These are phyloP conservation scores for Stictocephala bisonia DNA, from an alignment of 2,888 invertebrate genomes.

Conservation along the genomic window DNA sequence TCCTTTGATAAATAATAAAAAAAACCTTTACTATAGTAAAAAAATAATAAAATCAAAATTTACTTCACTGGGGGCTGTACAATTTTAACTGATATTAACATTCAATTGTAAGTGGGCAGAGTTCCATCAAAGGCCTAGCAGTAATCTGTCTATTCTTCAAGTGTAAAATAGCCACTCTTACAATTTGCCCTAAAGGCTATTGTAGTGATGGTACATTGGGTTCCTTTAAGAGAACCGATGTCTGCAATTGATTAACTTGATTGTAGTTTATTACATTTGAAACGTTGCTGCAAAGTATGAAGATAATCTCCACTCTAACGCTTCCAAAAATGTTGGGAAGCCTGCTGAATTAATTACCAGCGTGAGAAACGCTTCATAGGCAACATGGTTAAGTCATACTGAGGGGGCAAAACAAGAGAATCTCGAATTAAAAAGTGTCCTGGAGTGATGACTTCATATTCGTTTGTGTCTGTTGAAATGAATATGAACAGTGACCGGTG, in stretches of 20 bases:
- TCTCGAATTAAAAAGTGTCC: slow-evolving; percentile 1
- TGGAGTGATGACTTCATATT: not conserved
- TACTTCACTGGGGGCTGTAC: not conserved
- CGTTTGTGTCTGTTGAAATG: not conserved
- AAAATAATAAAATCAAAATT: not conserved
- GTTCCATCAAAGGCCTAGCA: not conserved
- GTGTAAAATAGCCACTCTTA: not conserved
- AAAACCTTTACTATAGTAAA: too few relatives aligned
- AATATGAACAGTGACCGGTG: too few relatives aligned
- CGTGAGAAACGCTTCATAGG: slow-evolving; percentile 23
- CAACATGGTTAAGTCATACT: not conserved
- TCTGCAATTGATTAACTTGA: not conserved
- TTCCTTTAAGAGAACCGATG: too few relatives aligned
- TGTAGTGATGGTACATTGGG: not conserved
- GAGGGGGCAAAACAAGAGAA: not conserved
- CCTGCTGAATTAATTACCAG: slow-evolving; percentile 54
- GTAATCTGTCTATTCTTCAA: not conserved
- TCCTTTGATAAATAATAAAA: too few relatives aligned
- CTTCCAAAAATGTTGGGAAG: slow-evolving; percentile 57
- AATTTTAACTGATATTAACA: not conserved
- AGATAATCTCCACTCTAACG: slow-evolving; percentile 59
- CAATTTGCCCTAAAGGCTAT: not conserved
- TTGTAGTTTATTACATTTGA: too few relatives aligned
- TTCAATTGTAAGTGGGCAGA: not conserved
- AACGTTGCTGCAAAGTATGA: too few relatives aligned